Conservation (phyloP, 2,113 vertebrate genomes). For the Halcyon senegalensis region DNA sequence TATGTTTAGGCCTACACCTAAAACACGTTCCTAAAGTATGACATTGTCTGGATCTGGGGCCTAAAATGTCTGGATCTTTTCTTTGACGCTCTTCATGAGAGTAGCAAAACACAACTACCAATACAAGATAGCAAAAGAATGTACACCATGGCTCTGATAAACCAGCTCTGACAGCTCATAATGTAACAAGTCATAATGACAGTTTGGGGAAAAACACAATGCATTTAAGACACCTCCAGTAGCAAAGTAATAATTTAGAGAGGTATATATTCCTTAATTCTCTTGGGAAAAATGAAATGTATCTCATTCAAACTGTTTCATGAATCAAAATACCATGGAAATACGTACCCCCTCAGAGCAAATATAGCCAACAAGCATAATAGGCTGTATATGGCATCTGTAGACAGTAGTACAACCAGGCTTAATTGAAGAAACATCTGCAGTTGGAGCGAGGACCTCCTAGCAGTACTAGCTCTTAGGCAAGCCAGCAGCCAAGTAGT, state of each 20-base stretch:
- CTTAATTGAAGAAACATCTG: background rate
- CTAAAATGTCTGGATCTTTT: background rate
- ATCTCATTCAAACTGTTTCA: background rate
- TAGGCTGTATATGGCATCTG: background rate
- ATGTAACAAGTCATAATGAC: background rate
- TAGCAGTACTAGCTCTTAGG: background rate
- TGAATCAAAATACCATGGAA: background rate
- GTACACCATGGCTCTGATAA: background rate
- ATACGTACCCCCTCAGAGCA: background rate
- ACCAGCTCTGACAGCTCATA: background rate
- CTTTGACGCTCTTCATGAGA: background rate
- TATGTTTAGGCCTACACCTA: background rate
- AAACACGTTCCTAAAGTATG: accelerated
- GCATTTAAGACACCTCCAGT: background rate
- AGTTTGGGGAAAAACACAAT: background rate
- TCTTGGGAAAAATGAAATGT: background rate
- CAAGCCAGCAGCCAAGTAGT: background rate
- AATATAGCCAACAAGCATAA: background rate
- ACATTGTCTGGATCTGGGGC: background rate
- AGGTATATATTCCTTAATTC: background rate
- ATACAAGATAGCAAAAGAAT: background rate
- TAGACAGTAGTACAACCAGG: background rate
- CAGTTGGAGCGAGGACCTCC: background rate
- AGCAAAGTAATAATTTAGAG: background rate
- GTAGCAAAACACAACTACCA: background rate